phyloP scores from a whole-genome alignment of 2,888 invertebrate species.

The Ornithoptera alexandrae region DNA sequence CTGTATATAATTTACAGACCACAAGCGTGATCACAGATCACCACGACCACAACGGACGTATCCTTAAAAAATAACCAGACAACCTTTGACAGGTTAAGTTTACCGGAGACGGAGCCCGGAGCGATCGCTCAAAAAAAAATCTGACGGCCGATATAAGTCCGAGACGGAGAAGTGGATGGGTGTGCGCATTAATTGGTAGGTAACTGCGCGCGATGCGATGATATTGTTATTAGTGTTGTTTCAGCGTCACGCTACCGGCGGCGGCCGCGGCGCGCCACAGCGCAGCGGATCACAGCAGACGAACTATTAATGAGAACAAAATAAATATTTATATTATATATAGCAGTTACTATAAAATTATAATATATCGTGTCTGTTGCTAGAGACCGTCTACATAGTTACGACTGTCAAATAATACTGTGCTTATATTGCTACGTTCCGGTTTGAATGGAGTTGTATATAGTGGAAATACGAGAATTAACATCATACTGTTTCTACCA shows the following conservation, averaged over 20 bases:
- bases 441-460: no score
- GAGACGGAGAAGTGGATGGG: conserved; percentile 38
- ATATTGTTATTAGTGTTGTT: conserved; percentile 45
- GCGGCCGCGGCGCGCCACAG: conserved; percentile 20
- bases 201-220: conserved; percentile 47
- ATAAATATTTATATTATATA: no score
- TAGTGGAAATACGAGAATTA: no score
- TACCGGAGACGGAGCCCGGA: conserved; percentile 9
- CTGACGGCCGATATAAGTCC: conserved; percentile 18
- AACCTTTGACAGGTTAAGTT: conserved; percentile 25
- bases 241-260: conserved; percentile 36
- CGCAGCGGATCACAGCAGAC: conserved; percentile 1
- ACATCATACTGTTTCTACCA: no score
- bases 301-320: not conserved
- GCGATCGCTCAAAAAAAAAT: conserved; percentile 21
- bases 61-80: not conserved
- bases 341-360: no score
- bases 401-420: no score
- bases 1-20: no score
- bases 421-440: no score
- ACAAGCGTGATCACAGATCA: no score
- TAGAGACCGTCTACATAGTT: no score
- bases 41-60: conserved; percentile 7
- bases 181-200: conserved; percentile 55
- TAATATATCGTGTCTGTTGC: no score